Percentiles rank a stretch among this genome's conserved stretches.
Conservation (phyloP, 2,113 vertebrate species). For the Larimichthys polyactis region DNA sequence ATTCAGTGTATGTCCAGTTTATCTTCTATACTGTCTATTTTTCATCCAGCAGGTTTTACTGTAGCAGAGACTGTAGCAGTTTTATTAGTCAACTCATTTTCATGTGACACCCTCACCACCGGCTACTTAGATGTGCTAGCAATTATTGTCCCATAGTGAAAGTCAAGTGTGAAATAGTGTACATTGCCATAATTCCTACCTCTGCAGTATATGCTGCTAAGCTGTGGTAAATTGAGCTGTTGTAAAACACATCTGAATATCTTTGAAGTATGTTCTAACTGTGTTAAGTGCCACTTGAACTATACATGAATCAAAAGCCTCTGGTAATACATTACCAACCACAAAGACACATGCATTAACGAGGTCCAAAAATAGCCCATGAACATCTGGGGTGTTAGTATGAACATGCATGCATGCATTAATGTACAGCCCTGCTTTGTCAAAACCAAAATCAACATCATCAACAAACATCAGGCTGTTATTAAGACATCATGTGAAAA, state of each 20-base stretch:
- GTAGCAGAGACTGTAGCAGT: too few species aligned
- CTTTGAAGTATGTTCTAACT: constrained; percentile 3
- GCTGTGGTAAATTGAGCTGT: background rate
- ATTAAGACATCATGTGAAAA: background rate
- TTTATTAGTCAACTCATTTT: background rate
- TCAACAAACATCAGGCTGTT: background rate
- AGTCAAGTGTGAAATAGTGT: constrained; percentile 5
- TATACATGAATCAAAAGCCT: constrained; percentile 11
- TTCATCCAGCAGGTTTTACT: background rate
- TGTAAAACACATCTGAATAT: constrained; percentile 6
- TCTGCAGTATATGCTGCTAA: background rate
- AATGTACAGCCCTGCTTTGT: background rate
- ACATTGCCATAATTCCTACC: background rate
- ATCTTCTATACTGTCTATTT: background rate
- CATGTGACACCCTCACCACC: background rate
- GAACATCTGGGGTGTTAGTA: background rate
- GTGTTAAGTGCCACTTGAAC: constrained; percentile 19
- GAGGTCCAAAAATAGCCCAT: background rate
- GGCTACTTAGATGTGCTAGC: background rate
- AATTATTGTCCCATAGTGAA: constrained; percentile 10
- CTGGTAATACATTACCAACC: background rate
- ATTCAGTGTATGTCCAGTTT: background rate
- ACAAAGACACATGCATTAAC: constrained; percentile 2
- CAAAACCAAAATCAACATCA: background rate
- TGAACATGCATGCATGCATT: background rate